Evolutionary conservation across 2,113 vertebrate genomes (phyloP).

Genomic region (Elgaria multicarinata): DNA sequence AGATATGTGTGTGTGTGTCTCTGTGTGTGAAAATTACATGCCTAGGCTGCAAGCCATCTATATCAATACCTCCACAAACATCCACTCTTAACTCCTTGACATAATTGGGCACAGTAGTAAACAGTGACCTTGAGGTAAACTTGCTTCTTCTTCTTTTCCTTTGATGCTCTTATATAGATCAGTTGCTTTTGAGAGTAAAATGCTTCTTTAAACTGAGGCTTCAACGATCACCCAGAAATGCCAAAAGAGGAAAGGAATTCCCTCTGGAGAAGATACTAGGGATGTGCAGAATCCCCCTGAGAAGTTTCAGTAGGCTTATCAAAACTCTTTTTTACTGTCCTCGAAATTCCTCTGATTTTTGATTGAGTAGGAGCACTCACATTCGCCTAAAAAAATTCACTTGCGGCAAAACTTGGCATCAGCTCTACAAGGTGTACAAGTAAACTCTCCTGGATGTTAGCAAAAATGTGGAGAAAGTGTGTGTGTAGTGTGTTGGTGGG

Average conservation of each 20-base stretch:
- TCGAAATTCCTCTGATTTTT: neutral
- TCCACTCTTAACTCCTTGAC: neutral
- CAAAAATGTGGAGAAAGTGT: neutral
- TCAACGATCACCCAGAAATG: neutral
- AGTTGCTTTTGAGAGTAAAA: neutral
- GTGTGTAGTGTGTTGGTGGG: neutral
- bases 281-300: neutral
- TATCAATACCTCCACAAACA: neutral
- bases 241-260: neutral
- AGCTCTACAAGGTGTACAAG: neutral
- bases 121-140: neutral
- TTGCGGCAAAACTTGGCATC: neutral
- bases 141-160: neutral
- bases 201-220: neutral
- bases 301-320: neutral
- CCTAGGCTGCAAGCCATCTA: neutral
- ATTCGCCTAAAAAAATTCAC: neutral
- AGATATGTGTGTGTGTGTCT: no score
- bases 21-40: neutral
- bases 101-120: neutral
- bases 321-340: neutral
- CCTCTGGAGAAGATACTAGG: neutral
- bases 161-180: conserved; percentile 13
- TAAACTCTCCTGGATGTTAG: neutral
- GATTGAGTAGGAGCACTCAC: neutral